These are phyloP conservation scores for Lasiurus borealis DNA, from an alignment of 2,113 vertebrate genomes.

Conservation along the genomic window DNA sequence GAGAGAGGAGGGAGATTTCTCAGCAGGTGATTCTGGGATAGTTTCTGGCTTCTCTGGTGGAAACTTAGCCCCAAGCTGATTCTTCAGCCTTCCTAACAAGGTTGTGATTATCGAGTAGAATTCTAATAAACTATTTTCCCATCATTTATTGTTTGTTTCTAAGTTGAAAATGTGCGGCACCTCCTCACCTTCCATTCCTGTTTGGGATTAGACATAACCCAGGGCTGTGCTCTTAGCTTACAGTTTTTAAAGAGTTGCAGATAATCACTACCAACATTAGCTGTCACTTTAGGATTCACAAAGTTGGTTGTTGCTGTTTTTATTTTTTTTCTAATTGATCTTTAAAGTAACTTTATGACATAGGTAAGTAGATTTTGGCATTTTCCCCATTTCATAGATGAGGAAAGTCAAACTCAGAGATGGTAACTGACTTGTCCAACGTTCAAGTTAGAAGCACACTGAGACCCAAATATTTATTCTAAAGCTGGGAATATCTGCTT, in stretches of 20 bases:
- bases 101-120: neutral
- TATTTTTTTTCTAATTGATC: neutral
- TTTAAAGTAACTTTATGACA: constrained; percentile 2
- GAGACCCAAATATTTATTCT: neutral
- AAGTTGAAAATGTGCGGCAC: neutral
- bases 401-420: constrained; percentile 24
- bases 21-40: neutral
- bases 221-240: neutral
- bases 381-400: neutral
- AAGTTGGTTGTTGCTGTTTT: too few relatives aligned
- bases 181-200: neutral
- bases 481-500: neutral
- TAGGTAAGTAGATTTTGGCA: neutral
- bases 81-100: neutral
- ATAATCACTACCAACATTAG: neutral
- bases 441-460: neutral
- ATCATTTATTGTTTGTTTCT: constrained; percentile 25
- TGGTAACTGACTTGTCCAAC: neutral
- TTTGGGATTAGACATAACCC: neutral
- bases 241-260: neutral
- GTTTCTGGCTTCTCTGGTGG: neutral
- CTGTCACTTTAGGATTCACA: neutral
- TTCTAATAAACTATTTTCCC: neutral
- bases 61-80: neutral
- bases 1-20: neutral